Evolutionary conservation across 2,888 invertebrate species (phyloP).

Genomic region (Nycteola revayana): DNA sequence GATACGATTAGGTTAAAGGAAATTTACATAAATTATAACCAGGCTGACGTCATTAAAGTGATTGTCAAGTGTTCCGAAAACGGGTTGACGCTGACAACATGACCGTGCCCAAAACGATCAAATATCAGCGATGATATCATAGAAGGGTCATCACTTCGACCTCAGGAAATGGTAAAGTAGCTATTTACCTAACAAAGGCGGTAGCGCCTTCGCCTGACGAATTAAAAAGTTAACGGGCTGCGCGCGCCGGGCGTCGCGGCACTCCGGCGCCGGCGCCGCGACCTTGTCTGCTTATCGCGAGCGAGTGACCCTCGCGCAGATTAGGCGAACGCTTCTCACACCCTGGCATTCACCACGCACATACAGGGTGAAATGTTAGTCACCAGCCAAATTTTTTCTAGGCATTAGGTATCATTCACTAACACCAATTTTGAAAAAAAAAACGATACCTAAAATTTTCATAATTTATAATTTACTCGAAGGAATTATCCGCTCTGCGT

Average conservation of each 20-base stretch:
- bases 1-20: conserved; percentile 35
- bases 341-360: conserved; percentile 26
- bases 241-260: conserved; percentile 65
- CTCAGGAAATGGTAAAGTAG: conserved; percentile 38
- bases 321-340: conserved; percentile 55
- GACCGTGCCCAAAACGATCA: conserved; percentile 14
- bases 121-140: conserved; percentile 32
- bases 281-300: conserved; percentile 78
- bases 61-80: conserved; percentile 23
- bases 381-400: too few species aligned
- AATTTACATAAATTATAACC: conserved; percentile 36
- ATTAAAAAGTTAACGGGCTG: conserved; percentile 77
- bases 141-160: conserved; percentile 22
- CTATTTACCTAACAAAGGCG: conserved; percentile 55
- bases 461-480: too few species aligned
- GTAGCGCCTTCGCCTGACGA: conserved; percentile 64
- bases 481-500: too few species aligned
- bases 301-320: conserved; percentile 73
- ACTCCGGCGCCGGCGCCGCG: conserved; percentile 72
- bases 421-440: too few species aligned
- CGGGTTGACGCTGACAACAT: conserved; percentile 19
- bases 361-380: too few species aligned
- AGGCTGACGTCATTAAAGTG: conserved; percentile 29
- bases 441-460: too few species aligned
- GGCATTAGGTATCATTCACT: too few species aligned